These are phyloP conservation scores for Noctua comes DNA, from an alignment of 2,888 invertebrate species.

Conservation along the genomic window DNA sequence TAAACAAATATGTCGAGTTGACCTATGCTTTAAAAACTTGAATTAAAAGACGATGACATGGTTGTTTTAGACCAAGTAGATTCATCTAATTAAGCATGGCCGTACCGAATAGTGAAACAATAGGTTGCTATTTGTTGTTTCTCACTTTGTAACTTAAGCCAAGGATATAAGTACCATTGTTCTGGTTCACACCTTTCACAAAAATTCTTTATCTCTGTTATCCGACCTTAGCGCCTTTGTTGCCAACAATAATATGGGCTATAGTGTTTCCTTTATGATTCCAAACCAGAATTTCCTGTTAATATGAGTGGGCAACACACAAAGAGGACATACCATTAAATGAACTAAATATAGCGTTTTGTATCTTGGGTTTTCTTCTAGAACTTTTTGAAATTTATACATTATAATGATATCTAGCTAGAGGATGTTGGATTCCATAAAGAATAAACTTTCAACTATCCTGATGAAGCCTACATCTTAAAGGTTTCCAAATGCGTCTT, in stretches of 20 bases:
- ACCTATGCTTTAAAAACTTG: slow-evolving; percentile 22
- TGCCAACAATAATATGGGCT: slow-evolving; percentile 51
- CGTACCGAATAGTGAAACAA: slow-evolving; percentile 41
- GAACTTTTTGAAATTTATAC: neutral
- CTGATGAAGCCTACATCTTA: neutral
- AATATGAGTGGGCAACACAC: slow-evolving; percentile 50
- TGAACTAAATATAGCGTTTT: slow-evolving; percentile 40
- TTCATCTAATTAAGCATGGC: slow-evolving; percentile 12
- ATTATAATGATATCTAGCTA: neutral
- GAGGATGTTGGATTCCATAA: neutral
- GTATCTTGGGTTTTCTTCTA: slow-evolving; percentile 15
- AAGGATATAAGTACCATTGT: slow-evolving; percentile 52
- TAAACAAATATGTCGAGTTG: slow-evolving; percentile 48
- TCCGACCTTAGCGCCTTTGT: slow-evolving; percentile 50
- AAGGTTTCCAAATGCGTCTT: neutral
- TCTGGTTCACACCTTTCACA: slow-evolving; percentile 63
- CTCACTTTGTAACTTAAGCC: slow-evolving; percentile 48
- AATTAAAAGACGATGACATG: slow-evolving; percentile 20
- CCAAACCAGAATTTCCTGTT: slow-evolving; percentile 65
- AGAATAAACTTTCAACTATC: neutral
- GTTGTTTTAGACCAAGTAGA: slow-evolving; percentile 5
- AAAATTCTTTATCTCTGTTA: slow-evolving; percentile 62
- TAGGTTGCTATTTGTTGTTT: slow-evolving; percentile 45
- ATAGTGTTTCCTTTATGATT: slow-evolving; percentile 64
- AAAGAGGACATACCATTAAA: slow-evolving; percentile 38